These are phyloP conservation scores for Capricornis sumatraensis DNA, from an alignment of 2,113 vertebrate genomes.

Conservation along the genomic window DNA sequence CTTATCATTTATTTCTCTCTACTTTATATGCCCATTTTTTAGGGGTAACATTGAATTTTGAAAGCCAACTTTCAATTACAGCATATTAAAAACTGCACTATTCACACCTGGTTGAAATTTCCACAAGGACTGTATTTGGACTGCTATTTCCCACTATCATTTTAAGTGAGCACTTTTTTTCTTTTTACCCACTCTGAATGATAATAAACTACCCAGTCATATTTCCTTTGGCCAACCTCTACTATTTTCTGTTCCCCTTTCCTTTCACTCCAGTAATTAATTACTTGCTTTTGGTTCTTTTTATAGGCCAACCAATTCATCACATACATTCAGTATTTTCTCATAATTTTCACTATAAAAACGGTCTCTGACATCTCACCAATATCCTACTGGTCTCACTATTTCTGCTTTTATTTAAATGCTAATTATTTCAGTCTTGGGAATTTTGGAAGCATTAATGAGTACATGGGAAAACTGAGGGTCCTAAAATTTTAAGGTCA, in stretches of 20 bases:
- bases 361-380: not conserved
- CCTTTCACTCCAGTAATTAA: constrained; percentile 48
- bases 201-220: not conserved
- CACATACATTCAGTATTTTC: not conserved
- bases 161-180: not conserved
- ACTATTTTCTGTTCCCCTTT: not conserved
- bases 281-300: constrained; percentile 42
- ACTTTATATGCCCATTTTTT: not conserved
- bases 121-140: not conserved
- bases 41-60: not conserved
- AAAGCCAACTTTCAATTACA: not conserved
- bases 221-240: constrained; percentile 10
- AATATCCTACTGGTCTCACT: not conserved
- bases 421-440: not conserved
- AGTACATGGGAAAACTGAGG: not conserved
- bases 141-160: not conserved
- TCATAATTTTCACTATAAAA: constrained; percentile 49
- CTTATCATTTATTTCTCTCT: not conserved
- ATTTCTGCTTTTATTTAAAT: constrained; percentile 55
- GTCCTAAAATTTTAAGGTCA: not conserved
- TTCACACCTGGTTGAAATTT: constrained; percentile 8
- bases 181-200: not conserved
- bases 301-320: constrained; percentile 52
- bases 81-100: not conserved
- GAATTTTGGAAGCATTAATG: constrained; percentile 46